Conservation (phyloP, 2,888 invertebrate genomes). For the Drosophila mercatorum region DNA sequence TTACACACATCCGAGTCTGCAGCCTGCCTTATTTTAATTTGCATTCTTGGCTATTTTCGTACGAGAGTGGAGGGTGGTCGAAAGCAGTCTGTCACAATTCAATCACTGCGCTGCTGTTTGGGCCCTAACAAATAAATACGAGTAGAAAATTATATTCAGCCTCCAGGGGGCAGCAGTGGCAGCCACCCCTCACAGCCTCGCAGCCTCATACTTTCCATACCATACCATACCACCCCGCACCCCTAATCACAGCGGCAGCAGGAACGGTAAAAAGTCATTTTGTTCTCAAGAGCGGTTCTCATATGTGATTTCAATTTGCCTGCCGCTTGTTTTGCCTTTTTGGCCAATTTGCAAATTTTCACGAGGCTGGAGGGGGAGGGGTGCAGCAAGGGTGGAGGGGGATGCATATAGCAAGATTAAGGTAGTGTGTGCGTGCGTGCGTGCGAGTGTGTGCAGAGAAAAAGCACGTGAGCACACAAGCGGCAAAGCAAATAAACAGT, state of each 20-base stretch:
- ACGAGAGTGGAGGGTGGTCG: not conserved
- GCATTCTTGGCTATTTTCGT: constrained; percentile 59
- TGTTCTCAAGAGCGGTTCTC: constrained; percentile 50
- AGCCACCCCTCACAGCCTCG: constrained; percentile 47
- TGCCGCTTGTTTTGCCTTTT: constrained; percentile 59
- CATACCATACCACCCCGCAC: not conserved
- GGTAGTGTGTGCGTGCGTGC: constrained; percentile 26
- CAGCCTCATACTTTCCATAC: not conserved
- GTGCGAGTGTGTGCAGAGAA: not conserved
- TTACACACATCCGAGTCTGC: constrained; percentile 45
- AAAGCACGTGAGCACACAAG: constrained; percentile 41
- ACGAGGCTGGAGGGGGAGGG: constrained; percentile 39
- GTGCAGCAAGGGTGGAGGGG: not conserved
- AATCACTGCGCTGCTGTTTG: constrained; percentile 58
- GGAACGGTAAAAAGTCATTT: constrained; percentile 50
- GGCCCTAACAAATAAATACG: constrained; percentile 75
- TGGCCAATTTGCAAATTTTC: constrained; percentile 78
- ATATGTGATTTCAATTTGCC: constrained; percentile 69
- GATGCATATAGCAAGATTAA: constrained; percentile 40
- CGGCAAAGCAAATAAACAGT: constrained; percentile 80
- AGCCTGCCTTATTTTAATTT: constrained; percentile 66
- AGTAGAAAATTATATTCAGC: constrained; percentile 74
- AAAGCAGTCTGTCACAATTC: constrained; percentile 70
- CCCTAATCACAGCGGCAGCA: constrained; percentile 2
- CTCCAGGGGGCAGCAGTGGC: constrained; percentile 61